Percentiles rank a stretch among this genome's conserved stretches.
These are phyloP conservation scores for Cotesia glomerata DNA, from an alignment of 1,140 invertebrate species.

Conservation along the genomic window DNA sequence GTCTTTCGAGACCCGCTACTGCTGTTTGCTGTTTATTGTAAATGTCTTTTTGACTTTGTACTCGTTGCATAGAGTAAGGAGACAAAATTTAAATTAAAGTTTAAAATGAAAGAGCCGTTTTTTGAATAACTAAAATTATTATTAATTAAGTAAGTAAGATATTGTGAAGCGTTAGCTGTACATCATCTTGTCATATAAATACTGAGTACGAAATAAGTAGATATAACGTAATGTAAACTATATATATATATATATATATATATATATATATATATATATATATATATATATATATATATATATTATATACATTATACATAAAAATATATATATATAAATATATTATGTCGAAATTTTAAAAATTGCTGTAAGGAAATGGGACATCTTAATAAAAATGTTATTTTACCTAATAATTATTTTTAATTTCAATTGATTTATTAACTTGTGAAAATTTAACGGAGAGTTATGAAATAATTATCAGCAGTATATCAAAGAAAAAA, in stretches of 20 bases:
- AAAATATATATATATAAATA: constrained; percentile 3
- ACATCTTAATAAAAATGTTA: constrained; percentile 60
- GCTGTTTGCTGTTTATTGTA: background rate
- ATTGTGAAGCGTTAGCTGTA: constrained; percentile 8
- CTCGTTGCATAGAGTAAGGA: background rate
- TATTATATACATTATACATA: too few species aligned
- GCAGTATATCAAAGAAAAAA: background rate
- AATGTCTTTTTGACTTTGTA: background rate
- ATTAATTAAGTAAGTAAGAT: background rate
- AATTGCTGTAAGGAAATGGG: constrained; percentile 57
- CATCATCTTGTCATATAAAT: constrained; percentile 22
- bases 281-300: constrained; percentile 11
- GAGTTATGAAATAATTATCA: background rate
- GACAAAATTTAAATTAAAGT: background rate
- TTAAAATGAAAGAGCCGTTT: constrained; percentile 4
- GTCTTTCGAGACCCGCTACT: too few species aligned
- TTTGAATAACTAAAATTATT: background rate
- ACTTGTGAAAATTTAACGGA: background rate
- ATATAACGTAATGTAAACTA: background rate
- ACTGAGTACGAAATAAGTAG: constrained; percentile 5
- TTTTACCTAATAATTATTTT: constrained; percentile 45
- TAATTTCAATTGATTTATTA: background rate
- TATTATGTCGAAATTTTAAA: constrained; percentile 48
- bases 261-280: too few species aligned
- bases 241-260: too few species aligned